Evolutionary conservation across 2,113 vertebrate species (phyloP), one percentile per base, ranked within the genome.

Genomic region (Blennius ocellaris): DNA sequence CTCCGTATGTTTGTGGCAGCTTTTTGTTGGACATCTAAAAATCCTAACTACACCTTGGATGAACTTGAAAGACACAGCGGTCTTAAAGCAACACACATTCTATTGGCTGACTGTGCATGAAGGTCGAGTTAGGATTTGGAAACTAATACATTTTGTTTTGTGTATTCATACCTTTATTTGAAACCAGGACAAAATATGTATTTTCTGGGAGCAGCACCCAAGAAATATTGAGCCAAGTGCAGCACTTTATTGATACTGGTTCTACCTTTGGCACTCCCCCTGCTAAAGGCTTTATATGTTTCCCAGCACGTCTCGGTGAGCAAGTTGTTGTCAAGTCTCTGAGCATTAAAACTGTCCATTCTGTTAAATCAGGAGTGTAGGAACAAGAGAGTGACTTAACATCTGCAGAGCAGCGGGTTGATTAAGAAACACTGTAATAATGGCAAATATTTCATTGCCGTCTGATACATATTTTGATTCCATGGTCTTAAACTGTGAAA

Each of bases 101-200:
- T 14, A 47, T 43, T 44, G 6, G 51, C 11, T 44, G 11, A 47
- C 16, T 1, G 43, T 40, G 12, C 44, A 17, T 74, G 38, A 45
- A 17, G 49, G 37, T 71, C 11, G 21, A 77, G 61, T 79, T 64
- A 77, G 53, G 72, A 76, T 80, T 79, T 52, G 6, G 16, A 53
- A 9, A 37, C 11, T 8, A 6, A 36, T 43, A 8, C 37, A 8
- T 62, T 64, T 45, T 67, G 11, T 56, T 40, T 30, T 43, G 21
- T 54, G 10, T 15, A 9, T 52, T 58, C 15, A 16, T 48, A 30
- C 21, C 21, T 43, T 38, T 58, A 14, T 76, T 66, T 40, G 5
- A 11, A 54, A 77, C 14, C 11, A 17, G 40, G 55, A 58, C 21
- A 72, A 71, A 74, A 77, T 72, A 71, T 80, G 60, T 77, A 47